Evolutionary conservation across 2,797 vertebrate genomes (phyloP).

Genomic region (Sebastes minor): DNA sequence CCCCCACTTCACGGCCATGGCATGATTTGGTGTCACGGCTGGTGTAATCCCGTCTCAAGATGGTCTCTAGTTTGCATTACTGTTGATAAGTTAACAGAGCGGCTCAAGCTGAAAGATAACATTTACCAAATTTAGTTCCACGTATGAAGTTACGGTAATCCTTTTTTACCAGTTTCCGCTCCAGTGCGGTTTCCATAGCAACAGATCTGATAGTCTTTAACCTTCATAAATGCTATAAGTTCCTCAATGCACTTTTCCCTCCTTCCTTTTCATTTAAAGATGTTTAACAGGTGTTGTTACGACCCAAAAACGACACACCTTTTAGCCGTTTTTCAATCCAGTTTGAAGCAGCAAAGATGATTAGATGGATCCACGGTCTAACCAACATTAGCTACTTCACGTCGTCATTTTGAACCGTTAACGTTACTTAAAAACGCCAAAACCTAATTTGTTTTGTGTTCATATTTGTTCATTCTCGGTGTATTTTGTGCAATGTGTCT

Average conservation of each 20-base stretch:
- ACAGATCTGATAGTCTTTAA: neutral
- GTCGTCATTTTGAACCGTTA: neutral
- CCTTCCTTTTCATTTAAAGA: neutral
- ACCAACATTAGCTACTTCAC: neutral
- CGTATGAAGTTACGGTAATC: neutral
- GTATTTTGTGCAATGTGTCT: neutral
- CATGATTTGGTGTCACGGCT: neutral
- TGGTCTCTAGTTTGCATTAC: neutral
- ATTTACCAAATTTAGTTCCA: neutral
- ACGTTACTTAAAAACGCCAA: neutral
- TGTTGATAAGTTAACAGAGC: neutral
- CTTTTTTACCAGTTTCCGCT: neutral
- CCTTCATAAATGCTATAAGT: neutral
- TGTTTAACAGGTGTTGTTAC: neutral
- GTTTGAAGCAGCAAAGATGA: neutral
- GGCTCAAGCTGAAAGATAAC: neutral
- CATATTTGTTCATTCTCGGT: neutral
- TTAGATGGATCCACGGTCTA: neutral
- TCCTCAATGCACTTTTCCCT: neutral
- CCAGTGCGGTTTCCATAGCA: neutral
- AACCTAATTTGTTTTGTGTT: neutral
- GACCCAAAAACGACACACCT: neutral
- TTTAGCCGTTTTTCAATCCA: neutral
- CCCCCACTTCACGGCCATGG: neutral
- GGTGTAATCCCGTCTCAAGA: neutral